Evolutionary conservation across 2,113 vertebrate genomes (phyloP), one percentile per base, ranked within the genome.

Genomic region (Alectura lathami): DNA sequence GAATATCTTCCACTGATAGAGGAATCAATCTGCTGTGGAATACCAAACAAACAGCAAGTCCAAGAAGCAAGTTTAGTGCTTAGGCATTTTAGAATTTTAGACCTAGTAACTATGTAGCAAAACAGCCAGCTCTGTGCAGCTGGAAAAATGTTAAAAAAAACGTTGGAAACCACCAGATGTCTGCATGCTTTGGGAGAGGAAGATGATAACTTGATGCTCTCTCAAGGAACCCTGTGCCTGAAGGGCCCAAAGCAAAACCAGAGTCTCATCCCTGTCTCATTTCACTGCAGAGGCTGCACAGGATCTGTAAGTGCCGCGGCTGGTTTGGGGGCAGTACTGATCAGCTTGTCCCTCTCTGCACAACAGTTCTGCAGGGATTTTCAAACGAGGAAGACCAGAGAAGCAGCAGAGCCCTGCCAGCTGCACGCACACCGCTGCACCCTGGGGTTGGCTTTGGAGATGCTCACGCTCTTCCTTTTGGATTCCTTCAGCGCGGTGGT

Each of bases 271-370:
- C 27, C 22, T 38, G 57, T 84, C 78, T 70, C n/a, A 26, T 84
- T 73, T 75, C 47, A 68, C 69, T 93, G 80, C 64, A 59, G 48
- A 63, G 38, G 32, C 47, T 8, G 3, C 38, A 0, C 36, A 32
- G 32, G 69, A 53, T 88, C 69, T 88, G 47, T 30, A 67, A 82
- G 70, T 34, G 64, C 75, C n/a, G 38, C 1, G 6, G 42, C 59
- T 79, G 72, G 17, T 86, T 74, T 48, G 50, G 48, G 70, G 66
- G 50, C 77, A 64, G 70, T 10, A 6, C 76, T 78, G 26, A 86
- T 79, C 88, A 86, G 60, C 91, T 75, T 78, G 50, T 79, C 56
- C 17, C 45, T 75, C 76, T 56, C 40, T 82, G 91, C 69, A 68
- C 89, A 79, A 60, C 83, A 2, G 30, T 48, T 81, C 53, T 40